Conservation (phyloP, 2,797 vertebrate species). For the Anableps anableps region DNA sequence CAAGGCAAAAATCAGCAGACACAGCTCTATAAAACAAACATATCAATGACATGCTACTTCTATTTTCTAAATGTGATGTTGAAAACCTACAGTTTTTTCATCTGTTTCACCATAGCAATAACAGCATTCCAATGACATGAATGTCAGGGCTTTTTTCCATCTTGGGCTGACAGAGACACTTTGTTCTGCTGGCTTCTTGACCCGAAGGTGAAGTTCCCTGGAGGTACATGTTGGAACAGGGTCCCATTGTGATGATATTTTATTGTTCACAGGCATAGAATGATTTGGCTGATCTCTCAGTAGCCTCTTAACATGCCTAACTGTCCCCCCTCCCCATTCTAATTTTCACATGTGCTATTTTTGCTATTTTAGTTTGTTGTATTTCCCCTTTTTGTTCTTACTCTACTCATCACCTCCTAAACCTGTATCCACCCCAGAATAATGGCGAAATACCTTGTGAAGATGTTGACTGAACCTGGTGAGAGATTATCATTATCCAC, state of each 20-base stretch:
- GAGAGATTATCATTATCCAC: neutral
- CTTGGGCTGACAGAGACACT: slow-evolving; percentile 30
- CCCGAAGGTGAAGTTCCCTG: slow-evolving; percentile 64
- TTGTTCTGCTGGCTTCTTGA: slow-evolving; percentile 65
- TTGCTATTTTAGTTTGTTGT: neutral
- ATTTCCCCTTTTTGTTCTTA: neutral
- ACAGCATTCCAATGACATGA: slow-evolving; percentile 68
- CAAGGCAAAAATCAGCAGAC: neutral
- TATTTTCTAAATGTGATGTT: slow-evolving; percentile 17
- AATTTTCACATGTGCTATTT: slow-evolving; percentile 1
- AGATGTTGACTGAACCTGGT: neutral
- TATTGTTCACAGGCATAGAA: slow-evolving; percentile 46
- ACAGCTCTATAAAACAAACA: neutral
- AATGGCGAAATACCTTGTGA: neutral
- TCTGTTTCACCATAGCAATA: neutral
- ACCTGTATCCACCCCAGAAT: neutral
- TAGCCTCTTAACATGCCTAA: slow-evolving; percentile 25
- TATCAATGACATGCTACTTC: slow-evolving; percentile 4
- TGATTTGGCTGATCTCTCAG: slow-evolving; percentile 49
- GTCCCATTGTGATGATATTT: slow-evolving; percentile 45
- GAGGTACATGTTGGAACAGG: slow-evolving; percentile 46
- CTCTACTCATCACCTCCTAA: neutral
- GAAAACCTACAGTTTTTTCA: slow-evolving; percentile 8
- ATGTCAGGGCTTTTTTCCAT: slow-evolving; percentile 22
- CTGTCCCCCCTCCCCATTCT: neutral